phyloP scores from a whole-genome alignment of 2,113 vertebrate species.

The Elaphurus davidianus region DNA sequence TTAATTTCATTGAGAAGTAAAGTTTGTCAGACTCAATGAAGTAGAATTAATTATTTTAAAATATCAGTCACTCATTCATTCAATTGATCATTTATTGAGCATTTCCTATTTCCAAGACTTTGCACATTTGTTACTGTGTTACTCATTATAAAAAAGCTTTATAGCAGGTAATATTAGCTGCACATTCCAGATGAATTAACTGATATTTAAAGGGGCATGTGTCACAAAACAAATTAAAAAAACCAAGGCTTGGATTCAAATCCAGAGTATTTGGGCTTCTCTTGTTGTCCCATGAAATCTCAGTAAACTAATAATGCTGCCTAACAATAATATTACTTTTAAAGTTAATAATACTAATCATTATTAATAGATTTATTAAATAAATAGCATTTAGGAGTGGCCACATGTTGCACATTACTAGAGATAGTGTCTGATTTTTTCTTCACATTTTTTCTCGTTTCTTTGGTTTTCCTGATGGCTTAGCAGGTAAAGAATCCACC shows the following conservation, averaged over 20 bases:
- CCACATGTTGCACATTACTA: background rate
- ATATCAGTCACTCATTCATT: background rate
- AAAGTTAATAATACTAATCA: background rate
- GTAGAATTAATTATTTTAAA: background rate
- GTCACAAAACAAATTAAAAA: background rate
- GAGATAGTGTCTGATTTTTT: background rate
- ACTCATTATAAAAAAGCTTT: background rate
- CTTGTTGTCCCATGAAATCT: background rate
- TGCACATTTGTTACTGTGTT: background rate
- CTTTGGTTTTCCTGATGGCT: background rate
- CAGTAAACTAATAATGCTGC: background rate
- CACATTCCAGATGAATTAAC: background rate
- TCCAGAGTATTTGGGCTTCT: background rate
- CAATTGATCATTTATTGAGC: background rate
- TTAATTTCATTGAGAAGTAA: background rate
- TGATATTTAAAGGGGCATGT: background rate
- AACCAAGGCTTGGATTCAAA: background rate
- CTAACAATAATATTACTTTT: background rate
- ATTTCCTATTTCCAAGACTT: background rate
- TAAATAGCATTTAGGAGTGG: background rate
- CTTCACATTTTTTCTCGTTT: background rate
- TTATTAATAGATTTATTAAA: background rate
- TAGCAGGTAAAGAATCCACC: background rate
- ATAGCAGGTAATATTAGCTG: background rate
- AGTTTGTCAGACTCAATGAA: background rate